Conservation (phyloP, 2,888 invertebrate genomes). For the Nasonovia ribisnigri region DNA sequence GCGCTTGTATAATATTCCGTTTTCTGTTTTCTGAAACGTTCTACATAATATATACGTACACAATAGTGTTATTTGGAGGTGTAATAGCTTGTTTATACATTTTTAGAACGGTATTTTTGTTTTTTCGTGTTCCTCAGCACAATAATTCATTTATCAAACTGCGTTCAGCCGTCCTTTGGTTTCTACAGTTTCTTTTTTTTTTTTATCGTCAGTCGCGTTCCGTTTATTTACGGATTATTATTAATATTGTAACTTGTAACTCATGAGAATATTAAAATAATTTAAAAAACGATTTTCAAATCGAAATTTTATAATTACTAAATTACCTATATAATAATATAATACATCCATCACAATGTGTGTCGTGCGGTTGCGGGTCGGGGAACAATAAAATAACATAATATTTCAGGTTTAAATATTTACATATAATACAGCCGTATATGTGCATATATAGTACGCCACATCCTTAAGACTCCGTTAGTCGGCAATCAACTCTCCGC, state of each 20-base stretch:
- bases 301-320: background rate
- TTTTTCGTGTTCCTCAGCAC: background rate
- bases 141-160: constrained; percentile 6
- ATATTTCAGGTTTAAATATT: background rate
- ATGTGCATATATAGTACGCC: background rate
- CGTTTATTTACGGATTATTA: background rate
- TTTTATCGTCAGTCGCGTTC: background rate
- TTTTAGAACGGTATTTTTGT: background rate
- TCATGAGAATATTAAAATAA: background rate
- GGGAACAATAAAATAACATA: background rate
- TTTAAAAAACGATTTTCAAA: background rate
- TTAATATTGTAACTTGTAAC: background rate
- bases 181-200: background rate
- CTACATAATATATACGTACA: background rate
- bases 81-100: constrained; percentile 37
- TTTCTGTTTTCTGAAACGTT: constrained; percentile 3
- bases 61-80: background rate
- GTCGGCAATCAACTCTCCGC: background rate
- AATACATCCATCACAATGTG: background rate
- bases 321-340: no score
- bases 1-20: constrained; percentile 7
- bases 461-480: constrained; percentile 29
- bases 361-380: no score
- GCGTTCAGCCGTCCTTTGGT: background rate
- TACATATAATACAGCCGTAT: no score